A percentile compares a stretch with the other conserved stretches of the same genome.
phyloP scores from a whole-genome alignment of 1,140 invertebrate species.

The Glossosoma conforme region DNA sequence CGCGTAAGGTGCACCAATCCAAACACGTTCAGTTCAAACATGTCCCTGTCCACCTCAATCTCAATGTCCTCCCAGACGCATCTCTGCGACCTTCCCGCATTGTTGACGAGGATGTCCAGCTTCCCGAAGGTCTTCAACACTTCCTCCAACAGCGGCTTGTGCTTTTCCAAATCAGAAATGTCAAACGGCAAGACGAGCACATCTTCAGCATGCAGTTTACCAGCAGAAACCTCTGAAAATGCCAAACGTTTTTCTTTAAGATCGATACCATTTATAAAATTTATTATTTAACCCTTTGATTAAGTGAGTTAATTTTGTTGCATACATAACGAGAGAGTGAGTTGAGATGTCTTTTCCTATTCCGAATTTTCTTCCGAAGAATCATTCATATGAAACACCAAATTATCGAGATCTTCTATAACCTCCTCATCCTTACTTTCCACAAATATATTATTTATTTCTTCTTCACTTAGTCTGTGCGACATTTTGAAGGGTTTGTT shows the following conservation, averaged over 20 bases:
- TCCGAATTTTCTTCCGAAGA: no score
- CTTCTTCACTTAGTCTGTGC: no score
- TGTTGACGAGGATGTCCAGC: conserved; percentile 75
- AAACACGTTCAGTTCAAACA: conserved; percentile 83
- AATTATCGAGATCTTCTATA: no score
- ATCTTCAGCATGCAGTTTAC: conserved; percentile 54
- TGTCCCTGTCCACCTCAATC: conserved; percentile 66
- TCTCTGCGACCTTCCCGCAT: conserved; percentile 77
- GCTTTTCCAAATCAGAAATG: conserved; percentile 56
- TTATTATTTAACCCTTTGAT: no score
- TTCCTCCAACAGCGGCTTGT: conserved; percentile 58
- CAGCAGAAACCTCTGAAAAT: conserved; percentile 43
- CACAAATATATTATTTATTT: no score
- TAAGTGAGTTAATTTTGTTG: no score
- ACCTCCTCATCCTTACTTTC: no score
- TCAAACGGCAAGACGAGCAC: conserved; percentile 70
- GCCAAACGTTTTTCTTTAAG: no score
- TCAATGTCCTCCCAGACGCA: conserved; percentile 73
- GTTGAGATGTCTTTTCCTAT: no score
- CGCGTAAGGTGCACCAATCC: conserved; percentile 66
- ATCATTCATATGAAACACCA: no score
- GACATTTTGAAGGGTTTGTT: no score
- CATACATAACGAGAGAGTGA: no score
- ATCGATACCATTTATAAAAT: not conserved
- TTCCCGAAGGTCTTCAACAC: conserved; percentile 69